phyloP scores from a whole-genome alignment of 1,140 invertebrate species.

The Metaphire vulgaris region DNA sequence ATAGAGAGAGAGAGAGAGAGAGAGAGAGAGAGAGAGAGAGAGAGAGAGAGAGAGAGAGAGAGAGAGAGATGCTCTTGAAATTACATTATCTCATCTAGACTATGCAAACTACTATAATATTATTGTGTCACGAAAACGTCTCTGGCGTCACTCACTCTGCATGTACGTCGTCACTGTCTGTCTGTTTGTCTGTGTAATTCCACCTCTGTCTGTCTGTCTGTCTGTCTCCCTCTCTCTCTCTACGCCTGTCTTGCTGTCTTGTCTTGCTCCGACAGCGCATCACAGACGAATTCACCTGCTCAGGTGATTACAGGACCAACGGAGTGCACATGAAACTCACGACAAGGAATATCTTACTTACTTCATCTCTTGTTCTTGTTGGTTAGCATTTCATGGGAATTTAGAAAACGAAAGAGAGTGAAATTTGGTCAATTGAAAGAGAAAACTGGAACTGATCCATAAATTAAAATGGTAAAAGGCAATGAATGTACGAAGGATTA shows the following conservation, averaged over 20 bases:
- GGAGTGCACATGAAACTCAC: background rate
- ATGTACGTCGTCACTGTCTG: background rate
- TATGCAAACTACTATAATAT: background rate
- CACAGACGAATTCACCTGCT: background rate
- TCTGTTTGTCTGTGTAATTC: background rate
- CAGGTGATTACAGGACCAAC: background rate
- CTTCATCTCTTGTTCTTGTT: no score
- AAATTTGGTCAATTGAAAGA: no score
- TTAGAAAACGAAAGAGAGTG: background rate
- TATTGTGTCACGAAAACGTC: no score
- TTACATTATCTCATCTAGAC: background rate
- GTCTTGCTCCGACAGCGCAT: background rate
- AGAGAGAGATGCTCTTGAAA: background rate
- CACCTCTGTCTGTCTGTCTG: constrained; percentile 11
- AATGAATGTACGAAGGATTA: no score
- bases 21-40: background rate
- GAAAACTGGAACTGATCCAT: no score
- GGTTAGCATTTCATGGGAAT: no score
- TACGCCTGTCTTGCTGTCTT: background rate
- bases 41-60: background rate
- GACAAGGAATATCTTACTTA: background rate
- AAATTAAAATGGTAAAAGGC: no score
- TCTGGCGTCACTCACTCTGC: no score
- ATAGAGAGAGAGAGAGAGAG: background rate
- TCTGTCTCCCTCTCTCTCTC: constrained; percentile 19